phyloP scores from a whole-genome alignment of 53 echinoderm and acorn worm genomes.

The Apostichopus leukothele region DNA sequence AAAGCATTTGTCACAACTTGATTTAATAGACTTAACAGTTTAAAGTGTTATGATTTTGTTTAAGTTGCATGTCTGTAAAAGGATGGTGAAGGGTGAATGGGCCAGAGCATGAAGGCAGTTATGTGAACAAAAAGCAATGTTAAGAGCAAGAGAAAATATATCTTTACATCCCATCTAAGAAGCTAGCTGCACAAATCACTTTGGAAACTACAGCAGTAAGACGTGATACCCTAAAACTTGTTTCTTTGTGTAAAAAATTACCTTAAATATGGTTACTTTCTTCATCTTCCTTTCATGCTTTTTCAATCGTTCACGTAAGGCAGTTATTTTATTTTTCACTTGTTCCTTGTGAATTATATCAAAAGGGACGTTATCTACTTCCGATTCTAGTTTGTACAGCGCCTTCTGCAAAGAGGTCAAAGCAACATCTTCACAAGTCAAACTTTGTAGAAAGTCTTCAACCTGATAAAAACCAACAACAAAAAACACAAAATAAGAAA shows the following conservation, averaged over 20 bases:
- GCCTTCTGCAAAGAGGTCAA: not conserved
- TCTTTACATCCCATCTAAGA: too few relatives aligned
- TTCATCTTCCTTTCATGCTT: slow-evolving; percentile 26
- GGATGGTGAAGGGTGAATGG: too few relatives aligned
- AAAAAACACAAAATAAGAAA: not conserved
- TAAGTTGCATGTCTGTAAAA: not conserved
- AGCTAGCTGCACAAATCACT: not conserved
- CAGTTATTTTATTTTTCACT: not conserved
- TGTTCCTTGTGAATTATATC: slow-evolving; percentile 19
- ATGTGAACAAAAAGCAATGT: too few relatives aligned
- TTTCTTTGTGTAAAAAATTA: not conserved
- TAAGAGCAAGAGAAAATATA: too few relatives aligned
- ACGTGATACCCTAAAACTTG: too few relatives aligned
- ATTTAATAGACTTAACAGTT: not conserved
- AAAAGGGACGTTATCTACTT: not conserved
- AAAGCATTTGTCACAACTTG: not conserved
- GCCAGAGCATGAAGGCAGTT: too few relatives aligned
- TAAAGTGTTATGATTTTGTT: not conserved
- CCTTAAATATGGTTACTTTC: slow-evolving; percentile 21
- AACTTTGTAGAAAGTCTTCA: not conserved
- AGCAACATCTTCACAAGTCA: not conserved
- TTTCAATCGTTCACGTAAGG: not conserved
- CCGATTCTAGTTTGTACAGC: not conserved
- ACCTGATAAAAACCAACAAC: not conserved
- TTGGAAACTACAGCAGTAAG: not conserved